A percentile compares a stretch with the other conserved stretches of the same genome.
These are phyloP conservation scores for Callorhinus ursinus DNA, from an alignment of 2,113 vertebrate genomes.

Conservation along the genomic window DNA sequence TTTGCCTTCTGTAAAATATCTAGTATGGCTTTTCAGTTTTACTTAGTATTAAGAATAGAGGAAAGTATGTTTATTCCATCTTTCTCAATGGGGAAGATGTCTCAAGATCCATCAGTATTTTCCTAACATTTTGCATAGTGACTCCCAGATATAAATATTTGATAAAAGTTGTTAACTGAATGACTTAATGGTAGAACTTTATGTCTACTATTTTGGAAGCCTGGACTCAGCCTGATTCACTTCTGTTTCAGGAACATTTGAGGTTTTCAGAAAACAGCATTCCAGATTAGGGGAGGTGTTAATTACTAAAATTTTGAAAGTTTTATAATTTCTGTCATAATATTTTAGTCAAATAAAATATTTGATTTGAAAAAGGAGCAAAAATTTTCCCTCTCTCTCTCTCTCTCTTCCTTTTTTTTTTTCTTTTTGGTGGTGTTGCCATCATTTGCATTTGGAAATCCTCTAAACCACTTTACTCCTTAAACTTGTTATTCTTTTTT, in stretches of 20 bases:
- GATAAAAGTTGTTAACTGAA: background rate
- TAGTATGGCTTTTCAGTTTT: background rate
- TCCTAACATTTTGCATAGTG: background rate
- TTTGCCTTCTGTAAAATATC: background rate
- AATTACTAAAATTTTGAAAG: conserved; percentile 45
- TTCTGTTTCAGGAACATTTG: conserved; percentile 5
- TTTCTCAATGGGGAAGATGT: background rate
- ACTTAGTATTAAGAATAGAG: background rate
- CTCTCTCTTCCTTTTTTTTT: background rate
- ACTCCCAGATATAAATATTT: background rate
- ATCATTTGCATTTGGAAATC: conserved; percentile 68
- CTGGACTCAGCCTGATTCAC: background rate
- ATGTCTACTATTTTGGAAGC: background rate
- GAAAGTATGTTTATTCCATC: background rate
- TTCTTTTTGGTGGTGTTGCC: conserved; percentile 11
- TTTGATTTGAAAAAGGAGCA: conserved; percentile 30
- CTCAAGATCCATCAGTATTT: background rate
- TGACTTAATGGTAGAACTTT: background rate
- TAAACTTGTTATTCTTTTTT: conserved; percentile 77
- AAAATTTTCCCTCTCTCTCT: background rate
- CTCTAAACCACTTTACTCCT: conserved; percentile 49
- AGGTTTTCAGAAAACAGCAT: background rate
- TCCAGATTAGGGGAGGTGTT: background rate
- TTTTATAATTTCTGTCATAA: conserved; percentile 35
- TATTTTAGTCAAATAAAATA: conserved; percentile 61